Base-by-base conservation (phyloP, 2,797 vertebrate genomes). In the Tiaroga cobitis region DNA sequence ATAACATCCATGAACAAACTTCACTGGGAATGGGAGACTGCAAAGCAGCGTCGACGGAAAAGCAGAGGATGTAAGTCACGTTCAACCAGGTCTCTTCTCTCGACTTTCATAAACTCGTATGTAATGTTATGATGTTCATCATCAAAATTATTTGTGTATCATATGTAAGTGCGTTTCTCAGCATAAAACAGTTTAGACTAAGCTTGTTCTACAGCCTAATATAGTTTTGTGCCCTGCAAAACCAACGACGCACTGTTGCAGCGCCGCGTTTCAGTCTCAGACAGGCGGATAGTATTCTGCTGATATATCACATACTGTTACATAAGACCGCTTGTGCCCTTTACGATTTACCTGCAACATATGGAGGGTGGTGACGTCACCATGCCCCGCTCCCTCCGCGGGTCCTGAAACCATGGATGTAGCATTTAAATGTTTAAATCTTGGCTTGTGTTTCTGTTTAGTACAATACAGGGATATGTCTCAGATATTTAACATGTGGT, bases 1-100 rank as follows among this genome's bases (percentile, higher is more conserved):
- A 7, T 32, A 89, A 88, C 85, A 81, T 89, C 89, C 88, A 39
- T 37, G 67, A 72, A 51, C 76, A 63, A 83, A 82, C 74, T 86
- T 77, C 80, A 65, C 43, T 16, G 59, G 29, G 43, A 83, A 49
- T 16, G 72, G 41, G 43, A 83, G 61, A 67, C 72, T 19, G 70
- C 72, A 73, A 18, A 13, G 29, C 46, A 4, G 3, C n/a, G 43
- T 70, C 51, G 34, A 82, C 81, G 54, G 37, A 34, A 46, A 61
- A 74, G 4, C 54, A 46, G 13, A 54, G 19, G 19, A 26, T 82
- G 81, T 82, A n/a, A 73, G 81, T 82, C 11, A 18, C 41, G 8
- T 34, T 43, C 51, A 46, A n/a, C 19, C 26, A 13, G 61, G 26
- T 65, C 59, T 63, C 39, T 21, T 15, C 16, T 46, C 16, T 63